phyloP scores from a whole-genome alignment of 2,888 invertebrate species.

The Parnassius mnemosyne region DNA sequence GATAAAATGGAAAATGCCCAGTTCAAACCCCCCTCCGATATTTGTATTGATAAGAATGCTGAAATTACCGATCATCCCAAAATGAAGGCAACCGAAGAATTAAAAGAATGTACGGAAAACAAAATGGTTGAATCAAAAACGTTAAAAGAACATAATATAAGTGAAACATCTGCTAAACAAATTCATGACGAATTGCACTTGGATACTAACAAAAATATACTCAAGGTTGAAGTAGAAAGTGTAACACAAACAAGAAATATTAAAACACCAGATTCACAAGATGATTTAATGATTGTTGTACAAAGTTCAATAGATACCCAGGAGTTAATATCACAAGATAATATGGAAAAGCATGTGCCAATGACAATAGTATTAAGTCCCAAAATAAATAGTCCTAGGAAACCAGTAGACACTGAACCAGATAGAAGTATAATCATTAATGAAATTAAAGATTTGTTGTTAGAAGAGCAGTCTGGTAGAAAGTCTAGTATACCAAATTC shows the following conservation, averaged over 20 bases:
- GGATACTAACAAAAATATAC: conserved; percentile 35
- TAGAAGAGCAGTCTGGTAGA: not conserved
- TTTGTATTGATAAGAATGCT: conserved; percentile 7
- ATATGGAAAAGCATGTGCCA: conserved; percentile 31
- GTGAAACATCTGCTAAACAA: conserved; percentile 34
- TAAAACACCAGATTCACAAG: conserved; percentile 34
- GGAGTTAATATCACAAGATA: conserved; percentile 31
- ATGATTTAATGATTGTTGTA: conserved; percentile 45
- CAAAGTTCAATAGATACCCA: conserved; percentile 45
- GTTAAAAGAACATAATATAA: conserved; percentile 46
- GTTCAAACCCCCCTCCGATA: not conserved
- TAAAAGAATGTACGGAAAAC: conserved; percentile 31
- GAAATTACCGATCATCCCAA: conserved; percentile 27
- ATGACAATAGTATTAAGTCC: conserved; percentile 54
- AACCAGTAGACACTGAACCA: not conserved
- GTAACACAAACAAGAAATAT: conserved; percentile 40
- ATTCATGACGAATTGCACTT: not conserved
- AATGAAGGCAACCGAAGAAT: not conserved
- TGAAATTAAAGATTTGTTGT: not conserved
- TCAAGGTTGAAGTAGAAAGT: conserved; percentile 52
- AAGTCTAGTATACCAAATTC: not conserved
- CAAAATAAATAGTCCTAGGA: not conserved
- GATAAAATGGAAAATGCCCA: not conserved
- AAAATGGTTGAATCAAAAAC: conserved; percentile 47
- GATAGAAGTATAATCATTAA: not conserved